phyloP scores from a whole-genome alignment of 2,888 invertebrate species.

The Epinotia demarniana region DNA sequence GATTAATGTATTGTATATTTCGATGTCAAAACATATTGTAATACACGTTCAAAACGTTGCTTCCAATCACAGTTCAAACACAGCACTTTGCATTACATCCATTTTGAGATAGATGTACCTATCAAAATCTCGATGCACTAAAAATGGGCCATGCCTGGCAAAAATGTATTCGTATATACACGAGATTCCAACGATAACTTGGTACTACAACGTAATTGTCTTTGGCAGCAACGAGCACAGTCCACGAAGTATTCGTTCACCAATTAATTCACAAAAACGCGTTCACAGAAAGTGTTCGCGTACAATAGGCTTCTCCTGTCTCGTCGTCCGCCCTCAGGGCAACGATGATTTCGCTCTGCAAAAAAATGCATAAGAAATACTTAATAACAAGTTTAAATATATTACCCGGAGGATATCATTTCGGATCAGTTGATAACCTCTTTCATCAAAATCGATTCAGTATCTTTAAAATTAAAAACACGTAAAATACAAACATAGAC shows the following conservation, averaged over 20 bases:
- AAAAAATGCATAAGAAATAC: conserved; percentile 54
- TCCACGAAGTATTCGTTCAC: neutral
- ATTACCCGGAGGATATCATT: too few relatives aligned
- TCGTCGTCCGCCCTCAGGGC: conserved; percentile 72
- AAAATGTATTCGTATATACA: neutral
- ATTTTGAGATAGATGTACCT: neutral
- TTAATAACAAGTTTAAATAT: too few relatives aligned
- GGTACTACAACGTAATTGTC: neutral
- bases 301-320: conserved; percentile 56
- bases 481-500: too few relatives aligned
- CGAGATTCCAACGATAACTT: neutral
- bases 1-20: too few relatives aligned
- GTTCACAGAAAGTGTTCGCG: conserved; percentile 66
- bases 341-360: conserved; percentile 77
- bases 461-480: too few relatives aligned
- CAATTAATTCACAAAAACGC: neutral
- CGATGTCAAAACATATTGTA: too few relatives aligned
- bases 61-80: neutral
- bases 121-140: neutral
- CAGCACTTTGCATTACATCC: neutral
- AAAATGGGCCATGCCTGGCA: neutral
- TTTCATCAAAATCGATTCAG: too few relatives aligned
- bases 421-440: too few relatives aligned
- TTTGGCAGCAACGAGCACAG: neutral
- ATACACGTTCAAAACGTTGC: neutral